Base-by-base conservation (phyloP, 2,797 vertebrate genomes). In the Pseudomugil tenellus region DNA sequence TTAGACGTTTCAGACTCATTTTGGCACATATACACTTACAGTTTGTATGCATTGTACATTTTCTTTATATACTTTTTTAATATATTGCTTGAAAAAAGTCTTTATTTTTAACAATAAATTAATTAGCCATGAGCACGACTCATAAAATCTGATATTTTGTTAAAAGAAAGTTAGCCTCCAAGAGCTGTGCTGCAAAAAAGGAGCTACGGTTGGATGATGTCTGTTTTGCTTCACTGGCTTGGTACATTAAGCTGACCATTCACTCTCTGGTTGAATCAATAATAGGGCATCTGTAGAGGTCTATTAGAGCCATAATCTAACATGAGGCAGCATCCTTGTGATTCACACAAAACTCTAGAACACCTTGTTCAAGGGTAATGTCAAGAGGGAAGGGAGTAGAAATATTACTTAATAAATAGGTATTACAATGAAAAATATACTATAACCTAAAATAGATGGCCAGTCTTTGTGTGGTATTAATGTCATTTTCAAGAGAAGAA, bases 301-400 rank as follows among this genome's bases (percentile, higher is more conserved):
- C 89, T 89, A 89, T 92, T 88, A 91, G 79, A 88, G 81, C 65
- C 74, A 67, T 88, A 86, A 90, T 90, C 87, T 85, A 86, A 90
- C 86, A 87, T 29, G 67, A 91, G 74, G 81, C 85, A 82, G 76
- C 77, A 74, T 84, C 80, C 77, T 81, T 67, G 77, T 86, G 84
- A 90, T 82, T 88, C 84, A 83, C 74, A 85, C n/a, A 43, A 73
- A 77, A 82, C 76, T 79, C 69, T 77, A 69, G 79, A 87, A 84
- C 84, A 90, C 81, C 73, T 79, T 86, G 80, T 85, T 68, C 86
- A 88, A 90, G 83, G 89, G 84, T 83, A 85, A 86, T 89, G 80
- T 87, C 73, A 76, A 63, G 67, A 73, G 63, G 55, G 46, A 14
- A 34, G 54, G 74, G 56, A 80, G n/a, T n/a, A n/a, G n/a, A n/a